These are phyloP conservation scores for Embiotoca jacksoni DNA, from an alignment of 2,113 vertebrate genomes.

Conservation along the genomic window DNA sequence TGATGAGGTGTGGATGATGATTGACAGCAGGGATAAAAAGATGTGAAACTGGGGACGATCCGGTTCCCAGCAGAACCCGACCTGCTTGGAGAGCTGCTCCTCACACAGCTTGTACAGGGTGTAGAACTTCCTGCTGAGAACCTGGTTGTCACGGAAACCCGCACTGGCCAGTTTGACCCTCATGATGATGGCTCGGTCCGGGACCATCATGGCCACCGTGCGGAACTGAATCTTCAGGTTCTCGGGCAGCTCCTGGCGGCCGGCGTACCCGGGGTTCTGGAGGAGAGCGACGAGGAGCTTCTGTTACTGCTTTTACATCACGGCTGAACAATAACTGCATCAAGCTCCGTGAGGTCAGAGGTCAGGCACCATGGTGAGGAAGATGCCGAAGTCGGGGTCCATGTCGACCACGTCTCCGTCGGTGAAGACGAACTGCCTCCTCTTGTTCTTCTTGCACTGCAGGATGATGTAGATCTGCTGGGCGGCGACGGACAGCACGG, in stretches of 20 bases:
- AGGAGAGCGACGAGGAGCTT: neutral
- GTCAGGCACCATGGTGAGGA: conserved; percentile 90
- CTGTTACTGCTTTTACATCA: too few species aligned
- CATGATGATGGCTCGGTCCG: conserved; percentile 94
- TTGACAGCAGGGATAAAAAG: too few species aligned
- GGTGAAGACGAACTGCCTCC: conserved; percentile 90
- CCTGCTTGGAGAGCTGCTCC: conserved; percentile 95
- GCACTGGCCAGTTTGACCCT: conserved; percentile 93
- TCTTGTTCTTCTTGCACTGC: conserved; percentile 91
- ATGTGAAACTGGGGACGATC: too few species aligned
- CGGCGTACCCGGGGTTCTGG: conserved; percentile 94
- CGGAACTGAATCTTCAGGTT: conserved; percentile 93
- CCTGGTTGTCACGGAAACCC: conserved; percentile 91
- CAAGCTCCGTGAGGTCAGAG: neutral
- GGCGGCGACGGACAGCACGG: conserved; percentile 92
- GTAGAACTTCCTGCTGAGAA: conserved; percentile 92
- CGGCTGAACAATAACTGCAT: neutral
- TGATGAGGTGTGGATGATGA: too few species aligned
- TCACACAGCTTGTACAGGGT: conserved; percentile 94
- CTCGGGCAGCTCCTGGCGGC: conserved; percentile 93
- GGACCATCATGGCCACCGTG: conserved; percentile 94
- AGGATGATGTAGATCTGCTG: conserved; percentile 94
- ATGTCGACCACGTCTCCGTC: conserved; percentile 92
- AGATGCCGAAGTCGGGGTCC: conserved; percentile 94
- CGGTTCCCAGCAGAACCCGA: neutral